These are phyloP conservation scores for Cerastoderma edule DNA, from an alignment of 2,888 invertebrate species.

Conservation along the genomic window DNA sequence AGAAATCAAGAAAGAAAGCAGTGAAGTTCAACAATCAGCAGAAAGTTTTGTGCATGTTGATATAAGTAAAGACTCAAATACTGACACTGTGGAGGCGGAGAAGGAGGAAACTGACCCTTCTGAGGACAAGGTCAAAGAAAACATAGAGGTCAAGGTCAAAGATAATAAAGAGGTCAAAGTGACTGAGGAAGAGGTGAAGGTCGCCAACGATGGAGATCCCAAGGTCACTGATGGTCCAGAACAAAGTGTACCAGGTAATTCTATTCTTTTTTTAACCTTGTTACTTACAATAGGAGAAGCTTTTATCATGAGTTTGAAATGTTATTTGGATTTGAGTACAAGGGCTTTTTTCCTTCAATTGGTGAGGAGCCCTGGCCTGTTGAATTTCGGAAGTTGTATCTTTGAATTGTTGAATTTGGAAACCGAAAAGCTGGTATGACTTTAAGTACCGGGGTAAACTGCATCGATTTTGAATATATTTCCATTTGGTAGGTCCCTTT, in stretches of 20 bases:
- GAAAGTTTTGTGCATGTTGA: slow-evolving; percentile 22
- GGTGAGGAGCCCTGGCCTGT: too few species aligned
- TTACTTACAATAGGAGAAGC: neutral
- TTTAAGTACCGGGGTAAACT: too few species aligned
- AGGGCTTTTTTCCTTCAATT: too few species aligned
- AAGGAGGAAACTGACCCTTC: slow-evolving; percentile 10
- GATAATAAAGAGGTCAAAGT: slow-evolving; percentile 30
- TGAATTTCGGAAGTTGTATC: too few species aligned
- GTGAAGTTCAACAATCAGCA: slow-evolving; percentile 7
- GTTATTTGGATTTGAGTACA: too few species aligned
- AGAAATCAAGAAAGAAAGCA: slow-evolving; percentile 28
- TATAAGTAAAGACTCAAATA: neutral
- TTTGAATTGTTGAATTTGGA: too few species aligned
- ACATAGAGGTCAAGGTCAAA: slow-evolving; percentile 3
- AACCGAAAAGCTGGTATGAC: too few species aligned
- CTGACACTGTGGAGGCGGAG: slow-evolving; percentile 9
- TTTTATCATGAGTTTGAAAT: neutral
- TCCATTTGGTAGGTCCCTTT: too few species aligned
- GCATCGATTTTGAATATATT: too few species aligned
- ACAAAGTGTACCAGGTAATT: neutral
- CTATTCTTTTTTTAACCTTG: slow-evolving; percentile 8
- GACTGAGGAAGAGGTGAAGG: slow-evolving; percentile 25
- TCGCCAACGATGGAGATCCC: slow-evolving; percentile 32
- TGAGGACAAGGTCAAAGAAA: neutral
- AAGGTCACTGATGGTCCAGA: neutral